phyloP scores from a whole-genome alignment of 2,113 vertebrate species.

The Eidolon helvum region DNA sequence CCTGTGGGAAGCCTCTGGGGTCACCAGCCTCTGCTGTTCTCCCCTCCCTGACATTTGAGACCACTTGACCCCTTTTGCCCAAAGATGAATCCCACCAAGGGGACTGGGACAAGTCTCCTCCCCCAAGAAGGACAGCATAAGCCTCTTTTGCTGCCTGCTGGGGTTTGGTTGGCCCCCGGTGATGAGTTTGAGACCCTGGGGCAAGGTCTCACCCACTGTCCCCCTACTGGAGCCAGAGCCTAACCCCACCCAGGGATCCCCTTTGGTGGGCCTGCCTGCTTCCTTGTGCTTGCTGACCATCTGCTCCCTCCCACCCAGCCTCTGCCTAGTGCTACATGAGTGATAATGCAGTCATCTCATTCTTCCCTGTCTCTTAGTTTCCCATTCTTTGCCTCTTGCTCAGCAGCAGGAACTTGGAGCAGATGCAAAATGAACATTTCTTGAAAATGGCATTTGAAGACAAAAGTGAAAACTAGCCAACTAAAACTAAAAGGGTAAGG shows the following conservation, averaged over 20 bases:
- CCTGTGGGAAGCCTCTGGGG: not conserved
- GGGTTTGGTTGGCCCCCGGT: not conserved
- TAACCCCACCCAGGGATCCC: not conserved
- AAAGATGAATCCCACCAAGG: not conserved
- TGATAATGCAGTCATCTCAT: not conserved
- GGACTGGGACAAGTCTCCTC: not conserved
- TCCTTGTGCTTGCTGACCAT: not conserved
- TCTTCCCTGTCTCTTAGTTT: not conserved
- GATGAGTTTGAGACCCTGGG: not conserved
- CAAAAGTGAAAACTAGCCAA: not conserved
- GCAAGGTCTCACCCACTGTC: not conserved
- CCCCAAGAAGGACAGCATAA: not conserved
- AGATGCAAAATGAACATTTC: not conserved
- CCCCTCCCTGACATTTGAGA: not conserved
- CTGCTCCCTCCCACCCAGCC: not conserved
- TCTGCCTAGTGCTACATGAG: not conserved
- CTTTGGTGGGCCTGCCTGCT: not conserved
- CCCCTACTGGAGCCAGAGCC: not conserved
- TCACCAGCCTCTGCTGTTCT: not conserved
- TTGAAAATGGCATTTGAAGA: slow-evolving; percentile 4
- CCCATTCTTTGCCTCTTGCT: not conserved
- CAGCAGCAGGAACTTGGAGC: not conserved
- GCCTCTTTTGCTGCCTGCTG: not conserved
- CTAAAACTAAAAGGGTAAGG: not conserved
- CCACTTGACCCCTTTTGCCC: too few species aligned